Evolutionary conservation across 1,140 invertebrate species (phyloP), one percentile per base, ranked within the genome.

Genomic region (Zeugodacus cucurbitae): DNA sequence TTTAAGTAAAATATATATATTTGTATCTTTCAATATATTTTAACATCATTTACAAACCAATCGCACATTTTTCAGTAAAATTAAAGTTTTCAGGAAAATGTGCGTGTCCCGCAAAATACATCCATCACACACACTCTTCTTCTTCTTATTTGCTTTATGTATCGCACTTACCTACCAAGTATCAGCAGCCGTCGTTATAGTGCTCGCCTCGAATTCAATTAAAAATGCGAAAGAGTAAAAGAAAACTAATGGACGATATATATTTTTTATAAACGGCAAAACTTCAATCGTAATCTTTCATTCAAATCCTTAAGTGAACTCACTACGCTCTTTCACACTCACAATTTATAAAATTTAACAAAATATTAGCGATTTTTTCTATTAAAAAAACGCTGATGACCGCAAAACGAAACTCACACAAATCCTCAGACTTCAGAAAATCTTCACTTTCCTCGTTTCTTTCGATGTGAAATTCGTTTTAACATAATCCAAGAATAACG

Each of bases 381-480:
- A 22, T 41, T 22, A 70, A 70, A 74, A 74, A 74, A 74, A 37
- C 70, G 70, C 70, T 74, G 70, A 74, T 74, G 70, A 74, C 70
- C 70, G 70, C 70, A 74, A 74, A 74, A 74, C 70, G 70, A 74
- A 74, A 74, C 70, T 74, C 70, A 74, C 70, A 74, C 70, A 74
- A 74, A 74, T 74, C 37, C 70, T 74, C 70, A 74, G 37, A 74
- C 70, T 74, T 41, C n/a, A 37, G 37, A 74, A 74, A 74, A 74
- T 41, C 70, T 74, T 74, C 70, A 41, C 37, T 74, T 74, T 74
- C 70, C 20, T 41, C 70, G 22, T 74, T 74, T 41, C 34, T 20
- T 74, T 74, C 44, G 37, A 44, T 74, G 70, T 37, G 20, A 74
- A 74, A 37, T 74, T 74, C 70, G 70, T 74, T 74, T 74, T n/a